Evolutionary conservation across 1,140 invertebrate genomes (phyloP), one percentile per base, ranked within the genome.

Genomic region (Pantala flavescens): DNA sequence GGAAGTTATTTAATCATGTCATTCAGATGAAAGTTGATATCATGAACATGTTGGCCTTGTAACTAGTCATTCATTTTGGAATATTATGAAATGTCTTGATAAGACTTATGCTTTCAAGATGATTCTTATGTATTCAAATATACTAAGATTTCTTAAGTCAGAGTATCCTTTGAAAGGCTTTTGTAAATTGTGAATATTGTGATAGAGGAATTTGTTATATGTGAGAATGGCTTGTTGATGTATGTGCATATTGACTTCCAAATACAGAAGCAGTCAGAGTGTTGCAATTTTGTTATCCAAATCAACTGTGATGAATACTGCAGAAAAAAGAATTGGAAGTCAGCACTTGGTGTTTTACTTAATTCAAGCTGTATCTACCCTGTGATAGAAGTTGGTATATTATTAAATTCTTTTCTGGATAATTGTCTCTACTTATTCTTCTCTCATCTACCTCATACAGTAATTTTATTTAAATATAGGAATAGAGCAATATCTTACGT

Each of bases 181-280:
- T 63, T 63, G 49, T 63, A 63, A 63, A 63, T 21, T 19, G 14
- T 63, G 49, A 63, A 16, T 63, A 19, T 63, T 63, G 49, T 63
- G 49, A 63, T 63, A 63, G 49, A 63, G 12, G n/a, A 63, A 63
- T 36, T 63, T 63, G 49, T 63, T 63, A 21, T 19, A 63, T 21
- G n/a, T 63, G 49, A 63, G 49, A 63, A 63, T 63, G 49, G 49
- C 49, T 63, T 63, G 49, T 63, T 63, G n/a, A 63, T 63, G 28
- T 36, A 36, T 36, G 28, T 36, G 28, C 28, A 63, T 63, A 63
- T 3, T 63, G 49, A 63, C 49, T 63, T 63, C 49, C n/a, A 21
- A 63, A 63, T 63, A 63, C 16, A 19, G 5, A 63, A 63, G 49
- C 49, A 63, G 49, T 63, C 49, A 7, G 49, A 63, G n/a, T 63